These are phyloP conservation scores for Sarcophaga bullata DNA, from an alignment of 1,140 invertebrate species.

Conservation along the genomic window DNA sequence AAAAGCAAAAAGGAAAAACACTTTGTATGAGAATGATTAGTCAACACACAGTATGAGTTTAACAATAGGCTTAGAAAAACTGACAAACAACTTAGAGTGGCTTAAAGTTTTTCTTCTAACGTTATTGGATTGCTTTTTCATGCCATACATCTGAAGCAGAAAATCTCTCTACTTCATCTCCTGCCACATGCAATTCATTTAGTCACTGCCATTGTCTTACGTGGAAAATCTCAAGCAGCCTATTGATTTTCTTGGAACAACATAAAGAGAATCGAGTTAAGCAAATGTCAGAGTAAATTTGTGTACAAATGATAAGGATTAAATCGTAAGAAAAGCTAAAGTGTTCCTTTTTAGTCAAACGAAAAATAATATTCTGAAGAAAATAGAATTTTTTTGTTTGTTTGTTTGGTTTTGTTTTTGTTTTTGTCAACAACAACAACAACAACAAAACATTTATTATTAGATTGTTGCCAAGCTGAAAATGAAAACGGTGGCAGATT, in stretches of 20 bases:
- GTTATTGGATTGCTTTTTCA: neutral
- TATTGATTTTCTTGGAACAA: neutral
- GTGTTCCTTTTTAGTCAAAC: neutral
- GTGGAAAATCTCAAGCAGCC: neutral
- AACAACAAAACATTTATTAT: no score
- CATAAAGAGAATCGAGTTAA: neutral
- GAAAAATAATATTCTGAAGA: neutral
- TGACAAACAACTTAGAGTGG: slow-evolving; percentile 23
- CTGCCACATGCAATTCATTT: no score
- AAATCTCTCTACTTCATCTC: no score
- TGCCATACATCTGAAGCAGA: neutral
- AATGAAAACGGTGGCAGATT: no score
- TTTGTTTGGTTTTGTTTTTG: no score
- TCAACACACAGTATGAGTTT: slow-evolving; percentile 18
- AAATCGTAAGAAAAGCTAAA: neutral
- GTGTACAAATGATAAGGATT: slow-evolving; percentile 10
- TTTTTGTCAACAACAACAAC: no score
- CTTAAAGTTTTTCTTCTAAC: slow-evolving; percentile 4
- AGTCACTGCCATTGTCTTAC: neutral
- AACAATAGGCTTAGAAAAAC: slow-evolving; percentile 18
- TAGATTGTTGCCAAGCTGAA: no score
- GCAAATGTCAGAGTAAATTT: slow-evolving; percentile 2
- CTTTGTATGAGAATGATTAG: slow-evolving; percentile 10
- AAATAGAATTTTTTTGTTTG: neutral
- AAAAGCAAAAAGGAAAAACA: neutral